These are phyloP conservation scores for Electrona antarctica DNA, from an alignment of 2,113 vertebrate species.

Conservation along the genomic window DNA sequence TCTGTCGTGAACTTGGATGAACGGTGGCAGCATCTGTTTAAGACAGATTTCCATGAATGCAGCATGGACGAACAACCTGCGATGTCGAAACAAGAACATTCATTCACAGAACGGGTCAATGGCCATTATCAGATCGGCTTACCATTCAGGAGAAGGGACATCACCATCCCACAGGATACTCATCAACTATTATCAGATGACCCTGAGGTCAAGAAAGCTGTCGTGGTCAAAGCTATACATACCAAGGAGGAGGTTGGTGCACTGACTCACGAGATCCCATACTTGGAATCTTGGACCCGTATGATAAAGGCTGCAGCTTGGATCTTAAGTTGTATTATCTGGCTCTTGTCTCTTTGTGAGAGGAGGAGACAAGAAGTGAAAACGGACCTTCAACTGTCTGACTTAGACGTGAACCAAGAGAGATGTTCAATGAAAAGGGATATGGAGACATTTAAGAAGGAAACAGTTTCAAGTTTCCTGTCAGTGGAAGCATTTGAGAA, in stretches of 20 bases:
- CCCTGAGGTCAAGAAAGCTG: slow-evolving; percentile 12
- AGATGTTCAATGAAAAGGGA: background rate
- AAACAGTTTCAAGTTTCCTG: slow-evolving; percentile 1
- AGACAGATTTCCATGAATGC: too few relatives aligned
- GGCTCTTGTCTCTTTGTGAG: slow-evolving; percentile 1
- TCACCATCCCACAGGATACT: background rate
- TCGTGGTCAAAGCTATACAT: background rate
- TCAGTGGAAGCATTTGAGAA: background rate
- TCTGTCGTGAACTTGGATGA: too few relatives aligned
- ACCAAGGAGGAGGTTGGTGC: slow-evolving; percentile 4
- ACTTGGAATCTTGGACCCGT: slow-evolving; percentile 10
- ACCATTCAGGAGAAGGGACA: too few relatives aligned
- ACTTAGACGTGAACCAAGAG: background rate
- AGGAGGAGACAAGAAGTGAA: slow-evolving; percentile 11
- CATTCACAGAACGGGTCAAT: too few relatives aligned
- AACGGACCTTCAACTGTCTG: slow-evolving; percentile 1
- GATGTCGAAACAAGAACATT: too few relatives aligned
- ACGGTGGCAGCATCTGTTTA: too few relatives aligned
- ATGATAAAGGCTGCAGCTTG: slow-evolving; percentile 5
- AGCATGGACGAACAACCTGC: too few relatives aligned
- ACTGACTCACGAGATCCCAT: slow-evolving; percentile 1
- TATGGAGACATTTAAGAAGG: background rate
- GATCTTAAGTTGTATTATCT: slow-evolving; percentile 2
- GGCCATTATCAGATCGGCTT: too few relatives aligned
- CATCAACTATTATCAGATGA: slow-evolving; percentile 7